Percentiles rank a stretch among this genome's conserved stretches.
Conservation (phyloP, 2,113 vertebrate genomes). For the Myotis brandtii region DNA sequence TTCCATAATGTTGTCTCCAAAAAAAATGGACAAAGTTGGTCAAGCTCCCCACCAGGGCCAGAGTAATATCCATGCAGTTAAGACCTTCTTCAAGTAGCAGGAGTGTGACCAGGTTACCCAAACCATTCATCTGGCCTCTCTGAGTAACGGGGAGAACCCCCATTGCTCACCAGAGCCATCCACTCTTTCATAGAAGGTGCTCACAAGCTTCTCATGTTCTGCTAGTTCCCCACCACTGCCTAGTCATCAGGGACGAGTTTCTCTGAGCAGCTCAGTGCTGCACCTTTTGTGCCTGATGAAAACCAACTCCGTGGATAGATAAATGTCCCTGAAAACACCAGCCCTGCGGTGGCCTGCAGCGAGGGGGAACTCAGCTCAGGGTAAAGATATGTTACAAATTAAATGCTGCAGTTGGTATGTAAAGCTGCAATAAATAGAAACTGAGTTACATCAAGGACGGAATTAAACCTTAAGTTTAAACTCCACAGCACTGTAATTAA, state of each 20-base stretch:
- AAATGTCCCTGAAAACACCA: constrained; percentile 51
- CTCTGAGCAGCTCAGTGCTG: not conserved
- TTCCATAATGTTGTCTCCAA: not conserved
- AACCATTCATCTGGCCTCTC: not conserved
- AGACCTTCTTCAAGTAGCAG: not conserved
- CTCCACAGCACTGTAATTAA: constrained; percentile 84
- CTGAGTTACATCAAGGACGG: constrained; percentile 77
- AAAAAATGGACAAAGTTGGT: not conserved
- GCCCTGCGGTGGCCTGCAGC: constrained; percentile 54
- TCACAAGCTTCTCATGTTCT: not conserved
- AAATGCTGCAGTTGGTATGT: constrained; percentile 74
- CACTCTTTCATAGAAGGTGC: not conserved
- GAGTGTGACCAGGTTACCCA: not conserved
- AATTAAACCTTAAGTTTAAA: constrained; percentile 83
- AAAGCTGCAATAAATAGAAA: constrained; percentile 82
- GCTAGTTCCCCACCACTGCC: not conserved
- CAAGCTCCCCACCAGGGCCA: not conserved
- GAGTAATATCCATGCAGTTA: not conserved
- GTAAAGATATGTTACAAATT: constrained; percentile 81
- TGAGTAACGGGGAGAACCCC: not conserved
- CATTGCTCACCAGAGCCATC: not conserved
- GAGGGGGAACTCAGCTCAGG: constrained; percentile 70
- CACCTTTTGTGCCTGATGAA: not conserved
- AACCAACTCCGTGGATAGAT: not conserved
- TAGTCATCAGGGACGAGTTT: not conserved